These are phyloP conservation scores for Synanceia verrucosa DNA, from an alignment of 2,797 vertebrate species.

Conservation along the genomic window DNA sequence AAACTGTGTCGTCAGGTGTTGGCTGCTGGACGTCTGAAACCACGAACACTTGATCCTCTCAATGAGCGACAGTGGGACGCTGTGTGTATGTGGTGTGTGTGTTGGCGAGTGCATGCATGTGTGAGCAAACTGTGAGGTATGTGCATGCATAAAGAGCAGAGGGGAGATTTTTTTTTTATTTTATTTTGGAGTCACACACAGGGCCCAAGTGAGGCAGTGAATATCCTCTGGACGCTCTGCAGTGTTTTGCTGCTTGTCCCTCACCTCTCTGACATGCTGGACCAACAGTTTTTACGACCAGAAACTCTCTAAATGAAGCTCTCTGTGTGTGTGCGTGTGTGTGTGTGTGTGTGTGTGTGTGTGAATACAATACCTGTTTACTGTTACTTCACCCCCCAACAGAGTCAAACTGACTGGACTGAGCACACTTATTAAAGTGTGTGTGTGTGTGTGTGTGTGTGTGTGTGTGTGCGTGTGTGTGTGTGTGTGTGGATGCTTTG, in stretches of 20 bases:
- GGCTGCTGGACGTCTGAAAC: conserved; percentile 74
- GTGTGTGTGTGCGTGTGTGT: conserved; percentile 36
- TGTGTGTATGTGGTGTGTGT: conserved; percentile 37
- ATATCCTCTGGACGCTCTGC: conserved; percentile 34
- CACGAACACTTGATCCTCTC: conserved; percentile 58
- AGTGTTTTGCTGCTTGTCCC: conserved; percentile 43
- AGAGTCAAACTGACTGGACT: conserved; percentile 5
- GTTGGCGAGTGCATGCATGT: conserved; percentile 21
- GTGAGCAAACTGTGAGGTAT: conserved; percentile 27
- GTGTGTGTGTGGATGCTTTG: conserved; percentile 6
- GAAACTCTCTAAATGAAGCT: conserved; percentile 28
- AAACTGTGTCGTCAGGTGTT: conserved; percentile 81
- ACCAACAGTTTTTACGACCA: conserved; percentile 31
- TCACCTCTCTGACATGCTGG: conserved; percentile 41
- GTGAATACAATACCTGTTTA: conserved; percentile 28
- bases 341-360: conserved; percentile 2
- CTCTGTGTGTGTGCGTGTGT: conserved; percentile 38
- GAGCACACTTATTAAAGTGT: conserved; percentile 37
- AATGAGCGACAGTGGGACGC: conserved; percentile 49
- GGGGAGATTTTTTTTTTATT: conserved; percentile 1
- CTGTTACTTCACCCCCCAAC: conserved; percentile 11
- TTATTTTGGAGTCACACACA: conserved; percentile 54
- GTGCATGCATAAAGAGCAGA: conserved; percentile 38
- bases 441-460: conserved; percentile 48
- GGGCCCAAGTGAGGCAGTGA: conserved; percentile 30